Evolutionary conservation across 1,140 invertebrate species (phyloP), one percentile per base, ranked within the genome.

Genomic region (Achatina immaculata): DNA sequence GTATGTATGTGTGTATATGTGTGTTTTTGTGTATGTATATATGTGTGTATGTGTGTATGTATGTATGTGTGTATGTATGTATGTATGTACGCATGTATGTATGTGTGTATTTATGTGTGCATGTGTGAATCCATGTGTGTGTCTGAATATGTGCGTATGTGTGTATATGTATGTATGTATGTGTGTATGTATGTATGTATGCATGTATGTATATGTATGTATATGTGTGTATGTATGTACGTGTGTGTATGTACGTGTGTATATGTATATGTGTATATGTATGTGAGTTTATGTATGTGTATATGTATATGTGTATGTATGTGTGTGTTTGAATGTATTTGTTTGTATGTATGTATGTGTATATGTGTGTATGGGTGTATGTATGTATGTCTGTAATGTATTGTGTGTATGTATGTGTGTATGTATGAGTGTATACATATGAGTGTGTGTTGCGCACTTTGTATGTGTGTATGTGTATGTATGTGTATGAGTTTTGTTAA

Each of bases 21-120:
- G n/a, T n/a, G n/a, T n/a, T n/a, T n/a, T n/a, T n/a, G n/a, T n/a
- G n/a, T n/a, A 0, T 73, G 38, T 43, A 31, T 24, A 7, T 73
- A 16, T 43, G 71, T 73, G 71, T 11, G 71, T 73, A 40, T 45
- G 71, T 73, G 71, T 45, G 71, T 73, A 40, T 45, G 71, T 73
- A 40, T 45, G 71, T 73, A 40, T 45, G 71, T 73, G 71, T 45
- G 71, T 73, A 40, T 40, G 71, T 73, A 16, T 42, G 0, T 73
- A 40, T 38, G 71, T 73, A 40, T 38, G 71, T 73, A 40, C n/a
- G 71, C 42, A 40, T 43, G 71, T 73, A 40, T 43, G 71, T 73
- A 40, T 38, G 71, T 73, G 40, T 43, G 40, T 73, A 38, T 40
- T 34, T 24, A 72, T 0, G 24, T 73, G 38, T 40, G 38, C 11